Base-by-base conservation (phyloP, 2,113 vertebrate genomes). In the Xiphorhynchus elegans region DNA sequence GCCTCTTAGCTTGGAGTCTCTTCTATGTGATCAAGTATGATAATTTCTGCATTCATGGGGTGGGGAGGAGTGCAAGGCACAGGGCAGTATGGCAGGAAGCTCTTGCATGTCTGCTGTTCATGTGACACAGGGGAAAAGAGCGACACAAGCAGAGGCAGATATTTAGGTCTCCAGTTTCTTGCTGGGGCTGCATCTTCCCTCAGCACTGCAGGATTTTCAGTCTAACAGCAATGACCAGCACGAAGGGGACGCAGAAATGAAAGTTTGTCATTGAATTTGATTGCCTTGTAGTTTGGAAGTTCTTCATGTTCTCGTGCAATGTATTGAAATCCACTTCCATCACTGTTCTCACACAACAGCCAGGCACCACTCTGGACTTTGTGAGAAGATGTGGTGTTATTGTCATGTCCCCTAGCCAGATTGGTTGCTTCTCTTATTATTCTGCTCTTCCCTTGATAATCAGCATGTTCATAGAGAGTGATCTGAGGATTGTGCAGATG, bases 211-310 rank as follows among this genome's bases (percentile, higher is more conserved):
- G 23, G 50, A 26, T 66, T 28, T 66, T 37, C 46, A 40, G 29
- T 12, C 84, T 89, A 94, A 39, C 35, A 69, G 55, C 18, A 0
- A 4, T 1, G 13, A 24, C 96, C 92, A 0, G 95, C 81, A 8
- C 31, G 84, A 31, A 97, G 90, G 53, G 95, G 96, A 1, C 75
- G 91, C 68, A 97, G 68, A 59, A 91, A 95, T 2, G 95, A 95
- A 40, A 96, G 82, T 29, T 81, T 88, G 70, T 96, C 73, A 0
- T 92, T 93, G 53, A 96, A 92, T 0, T 7, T 4, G 31, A 97
- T 91, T 1, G 78, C 26, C 1, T 3, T 2, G 42, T 96, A 96
- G 37, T 47, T 4, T 1, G 90, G 94, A n/a, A 96, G 33, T 15
- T 90, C 8, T 4, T 97, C 92, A 0, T 15, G 6, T 1, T 84